phyloP scores from a whole-genome alignment of 2,888 invertebrate genomes.

The Microctonus aethiopoides region DNA sequence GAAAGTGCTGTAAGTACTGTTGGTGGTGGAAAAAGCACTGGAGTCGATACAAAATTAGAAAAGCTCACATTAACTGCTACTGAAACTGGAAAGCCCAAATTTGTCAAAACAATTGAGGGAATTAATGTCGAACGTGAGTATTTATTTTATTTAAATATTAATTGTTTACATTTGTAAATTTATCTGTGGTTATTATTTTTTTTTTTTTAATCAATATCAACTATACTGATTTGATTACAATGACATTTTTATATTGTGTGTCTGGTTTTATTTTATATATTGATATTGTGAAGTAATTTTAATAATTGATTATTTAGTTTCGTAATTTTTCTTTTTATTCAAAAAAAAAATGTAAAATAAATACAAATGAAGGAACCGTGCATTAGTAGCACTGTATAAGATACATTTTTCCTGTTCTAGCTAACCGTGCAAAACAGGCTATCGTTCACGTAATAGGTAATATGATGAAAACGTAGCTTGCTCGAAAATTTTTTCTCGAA shows the following conservation, averaged over 20 bases:
- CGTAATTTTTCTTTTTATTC: background rate
- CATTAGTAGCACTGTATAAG: conserved; percentile 42
- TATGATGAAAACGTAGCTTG: conserved; percentile 55
- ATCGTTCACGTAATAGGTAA: conserved; percentile 67
- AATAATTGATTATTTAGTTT: no score
- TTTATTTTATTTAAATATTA: conserved; percentile 2
- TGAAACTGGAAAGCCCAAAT: conserved; percentile 75
- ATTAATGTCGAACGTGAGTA: conserved; percentile 84
- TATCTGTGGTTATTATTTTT: background rate
- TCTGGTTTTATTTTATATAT: background rate
- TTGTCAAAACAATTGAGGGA: conserved; percentile 81
- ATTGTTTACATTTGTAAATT: background rate
- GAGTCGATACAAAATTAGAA: conserved; percentile 45
- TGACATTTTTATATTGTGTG: background rate
- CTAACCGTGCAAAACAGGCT: conserved; percentile 64
- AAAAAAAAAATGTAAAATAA: background rate
- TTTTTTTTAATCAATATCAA: conserved; percentile 3
- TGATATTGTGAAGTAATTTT: background rate
- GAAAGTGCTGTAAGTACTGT: conserved; percentile 47
- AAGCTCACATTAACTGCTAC: conserved; percentile 52
- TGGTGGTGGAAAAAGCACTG: conserved; percentile 40
- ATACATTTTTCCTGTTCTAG: conserved; percentile 65
- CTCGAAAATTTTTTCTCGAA: conserved; percentile 42
- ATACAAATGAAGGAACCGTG: conserved; percentile 17
- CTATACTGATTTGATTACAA: background rate